Evolutionary conservation across 2,888 invertebrate species (phyloP).

Genomic region (Drosophila parthenogenetica): DNA sequence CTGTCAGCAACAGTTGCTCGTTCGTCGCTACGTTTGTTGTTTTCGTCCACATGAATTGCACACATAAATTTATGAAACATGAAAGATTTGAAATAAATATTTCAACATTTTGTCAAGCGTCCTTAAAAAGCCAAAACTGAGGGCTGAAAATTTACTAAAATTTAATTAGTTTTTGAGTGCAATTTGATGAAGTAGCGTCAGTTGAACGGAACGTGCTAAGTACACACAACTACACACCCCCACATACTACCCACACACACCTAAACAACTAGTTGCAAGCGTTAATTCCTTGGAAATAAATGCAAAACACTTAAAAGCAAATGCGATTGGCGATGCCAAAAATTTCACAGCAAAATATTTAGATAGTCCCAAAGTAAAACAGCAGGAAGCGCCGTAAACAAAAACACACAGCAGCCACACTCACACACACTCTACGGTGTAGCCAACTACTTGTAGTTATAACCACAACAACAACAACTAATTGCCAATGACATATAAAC

Average conservation of each 20-base stretch:
- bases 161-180: slow-evolving; percentile 46
- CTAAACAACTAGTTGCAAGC: background rate
- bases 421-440: slow-evolving; percentile 12
- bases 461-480: slow-evolving; percentile 57
- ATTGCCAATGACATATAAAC: slow-evolving; percentile 80
- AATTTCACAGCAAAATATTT: slow-evolving; percentile 58
- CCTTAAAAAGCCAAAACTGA: background rate
- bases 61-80: slow-evolving; percentile 79
- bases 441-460: slow-evolving; percentile 32
- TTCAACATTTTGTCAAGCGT: slow-evolving; percentile 68
- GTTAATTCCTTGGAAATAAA: slow-evolving; percentile 34
- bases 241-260: slow-evolving; percentile 1
- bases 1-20: slow-evolving; percentile 54
- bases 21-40: slow-evolving; percentile 42
- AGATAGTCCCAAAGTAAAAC: slow-evolving; percentile 15
- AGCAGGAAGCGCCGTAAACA: slow-evolving; percentile 45
- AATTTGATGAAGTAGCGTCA: background rate
- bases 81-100: slow-evolving; percentile 81
- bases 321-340: slow-evolving; percentile 21
- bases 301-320: background rate
- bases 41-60: slow-evolving; percentile 78
- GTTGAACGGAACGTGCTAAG: slow-evolving; percentile 10
- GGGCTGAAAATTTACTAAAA: background rate
- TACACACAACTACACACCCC: slow-evolving; percentile 14
- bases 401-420: slow-evolving; percentile 26